A percentile compares a stretch with the other conserved stretches of the same genome.
Evolutionary conservation across 2,888 invertebrate species (phyloP).

Genomic region (Dryobota labecula): DNA sequence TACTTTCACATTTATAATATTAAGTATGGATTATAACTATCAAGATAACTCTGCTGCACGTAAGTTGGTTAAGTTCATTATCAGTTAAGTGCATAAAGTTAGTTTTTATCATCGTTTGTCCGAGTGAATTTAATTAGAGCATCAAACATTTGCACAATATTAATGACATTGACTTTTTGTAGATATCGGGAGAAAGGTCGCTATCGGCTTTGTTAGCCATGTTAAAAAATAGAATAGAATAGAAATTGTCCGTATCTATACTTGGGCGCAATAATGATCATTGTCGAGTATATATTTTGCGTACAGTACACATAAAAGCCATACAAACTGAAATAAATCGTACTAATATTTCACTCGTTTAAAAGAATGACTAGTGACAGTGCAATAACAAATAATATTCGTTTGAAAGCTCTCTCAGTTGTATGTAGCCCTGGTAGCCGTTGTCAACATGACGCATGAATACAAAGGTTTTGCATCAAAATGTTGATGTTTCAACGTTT

Average conservation of each 20-base stretch:
- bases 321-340: slow-evolving; percentile 44
- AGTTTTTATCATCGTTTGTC: not conserved
- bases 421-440: slow-evolving; percentile 24
- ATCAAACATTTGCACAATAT: not conserved
- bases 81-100: not conserved
- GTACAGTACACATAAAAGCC: not conserved
- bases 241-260: no score
- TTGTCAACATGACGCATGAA: slow-evolving; percentile 31
- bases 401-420: slow-evolving; percentile 37
- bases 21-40: no score
- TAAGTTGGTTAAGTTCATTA: not conserved
- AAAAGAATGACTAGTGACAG: slow-evolving; percentile 44
- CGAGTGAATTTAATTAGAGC: not conserved
- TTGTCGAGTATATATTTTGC: not conserved
- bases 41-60: not conserved
- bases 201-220: no score
- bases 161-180: not conserved
- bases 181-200: no score
- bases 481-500: slow-evolving; percentile 19
- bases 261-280: not conserved
- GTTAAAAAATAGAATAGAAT: no score
- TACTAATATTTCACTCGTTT: slow-evolving; percentile 47
- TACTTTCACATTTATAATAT: no score
- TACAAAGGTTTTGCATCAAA: slow-evolving; percentile 46
- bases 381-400: slow-evolving; percentile 42